Evolutionary conservation across 2,113 vertebrate species (phyloP).

Genomic region (Callospermophilus lateralis): DNA sequence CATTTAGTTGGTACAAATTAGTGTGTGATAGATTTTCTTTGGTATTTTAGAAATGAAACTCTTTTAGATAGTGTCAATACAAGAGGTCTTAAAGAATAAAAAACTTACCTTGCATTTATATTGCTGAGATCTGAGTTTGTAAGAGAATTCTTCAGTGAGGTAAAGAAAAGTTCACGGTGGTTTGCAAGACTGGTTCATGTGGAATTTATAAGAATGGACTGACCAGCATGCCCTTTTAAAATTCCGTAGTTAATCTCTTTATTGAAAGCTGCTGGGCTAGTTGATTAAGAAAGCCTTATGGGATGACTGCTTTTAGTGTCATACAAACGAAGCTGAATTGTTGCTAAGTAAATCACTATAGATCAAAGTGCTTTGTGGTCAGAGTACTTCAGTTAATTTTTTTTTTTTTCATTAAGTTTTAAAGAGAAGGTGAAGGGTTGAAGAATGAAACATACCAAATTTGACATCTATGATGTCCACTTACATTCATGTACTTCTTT

Average conservation of each 20-base stretch:
- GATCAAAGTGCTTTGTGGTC: constrained; percentile 82
- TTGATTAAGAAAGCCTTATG: constrained; percentile 82
- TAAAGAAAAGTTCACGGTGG: constrained; percentile 74
- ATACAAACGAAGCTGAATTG: constrained; percentile 79
- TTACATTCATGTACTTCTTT: constrained; percentile 59
- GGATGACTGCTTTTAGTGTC: constrained; percentile 78
- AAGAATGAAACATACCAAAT: constrained; percentile 57
- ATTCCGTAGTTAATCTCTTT: constrained; percentile 74
- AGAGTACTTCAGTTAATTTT: constrained; percentile 76
- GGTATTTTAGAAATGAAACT: constrained; percentile 1
- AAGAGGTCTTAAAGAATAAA: constrained; percentile 44
- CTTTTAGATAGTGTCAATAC: not conserved
- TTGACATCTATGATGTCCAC: constrained; percentile 64
- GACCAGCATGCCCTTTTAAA: constrained; percentile 77
- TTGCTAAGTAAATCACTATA: constrained; percentile 70
- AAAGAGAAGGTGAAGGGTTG: constrained; percentile 74
- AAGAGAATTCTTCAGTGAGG: constrained; percentile 59
- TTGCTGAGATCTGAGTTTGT: constrained; percentile 65
- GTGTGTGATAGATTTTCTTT: not conserved
- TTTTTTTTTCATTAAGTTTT: constrained; percentile 81
- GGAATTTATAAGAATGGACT: constrained; percentile 70
- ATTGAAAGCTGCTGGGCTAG: constrained; percentile 76
- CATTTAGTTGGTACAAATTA: constrained; percentile 10
- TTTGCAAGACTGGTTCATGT: constrained; percentile 72
- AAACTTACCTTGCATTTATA: constrained; percentile 40